Evolutionary conservation across 2,888 invertebrate genomes (phyloP).

Genomic region (Leptopilina syphax): DNA sequence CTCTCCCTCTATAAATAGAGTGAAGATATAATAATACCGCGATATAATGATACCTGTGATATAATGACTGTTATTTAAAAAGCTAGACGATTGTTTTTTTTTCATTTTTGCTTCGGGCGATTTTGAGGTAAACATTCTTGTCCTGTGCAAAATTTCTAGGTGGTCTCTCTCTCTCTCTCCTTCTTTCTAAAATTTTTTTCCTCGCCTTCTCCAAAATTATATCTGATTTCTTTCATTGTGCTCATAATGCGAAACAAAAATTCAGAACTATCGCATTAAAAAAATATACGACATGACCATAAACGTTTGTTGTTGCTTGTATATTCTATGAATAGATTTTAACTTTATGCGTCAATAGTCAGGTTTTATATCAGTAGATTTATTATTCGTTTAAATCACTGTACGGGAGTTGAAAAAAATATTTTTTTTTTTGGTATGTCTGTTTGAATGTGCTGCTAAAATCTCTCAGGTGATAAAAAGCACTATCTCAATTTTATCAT

Average conservation of each 20-base stretch:
- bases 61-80: slow-evolving; percentile 70
- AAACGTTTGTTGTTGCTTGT: background rate
- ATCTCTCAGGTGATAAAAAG: no score
- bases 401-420: no score
- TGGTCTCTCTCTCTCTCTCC: slow-evolving; percentile 50
- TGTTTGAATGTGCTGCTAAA: no score
- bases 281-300: background rate
- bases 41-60: slow-evolving; percentile 54
- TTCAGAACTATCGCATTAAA: background rate
- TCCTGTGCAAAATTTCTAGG: slow-evolving; percentile 60
- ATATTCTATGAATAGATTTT: slow-evolving; percentile 1
- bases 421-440: no score
- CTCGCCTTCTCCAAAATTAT: background rate
- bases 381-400: background rate
- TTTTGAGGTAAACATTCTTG: slow-evolving; percentile 57
- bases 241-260: background rate
- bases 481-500: no score
- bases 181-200: no score
- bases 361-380: slow-evolving; percentile 5
- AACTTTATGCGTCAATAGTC: background rate
- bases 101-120: slow-evolving; percentile 55
- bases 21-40: no score
- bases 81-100: slow-evolving; percentile 52
- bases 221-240: background rate
- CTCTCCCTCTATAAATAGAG: no score